Percentiles rank a stretch among this genome's conserved stretches.
Conservation (phyloP, 2,888 invertebrate genomes). For the Matsumyia berberina region DNA sequence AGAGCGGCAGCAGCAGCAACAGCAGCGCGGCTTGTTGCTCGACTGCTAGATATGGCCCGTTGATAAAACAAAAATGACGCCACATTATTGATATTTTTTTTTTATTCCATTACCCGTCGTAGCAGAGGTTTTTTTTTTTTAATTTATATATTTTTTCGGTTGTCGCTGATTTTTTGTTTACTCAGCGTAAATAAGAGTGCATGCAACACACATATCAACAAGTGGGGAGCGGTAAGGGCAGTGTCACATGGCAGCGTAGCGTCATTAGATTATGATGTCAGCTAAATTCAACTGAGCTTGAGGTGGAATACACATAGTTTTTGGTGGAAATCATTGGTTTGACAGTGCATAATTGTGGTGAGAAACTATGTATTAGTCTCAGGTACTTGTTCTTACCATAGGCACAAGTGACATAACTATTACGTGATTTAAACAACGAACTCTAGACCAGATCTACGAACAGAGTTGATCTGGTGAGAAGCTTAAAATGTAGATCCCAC, state of each 20-base stretch:
- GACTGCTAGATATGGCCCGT: slow-evolving; percentile 41
- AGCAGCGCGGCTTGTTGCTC: slow-evolving; percentile 43
- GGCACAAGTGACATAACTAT: no score
- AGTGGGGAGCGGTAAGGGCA: slow-evolving; percentile 37
- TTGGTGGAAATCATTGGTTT: no score
- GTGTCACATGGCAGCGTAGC: slow-evolving; percentile 21
- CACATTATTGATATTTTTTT: slow-evolving; percentile 41
- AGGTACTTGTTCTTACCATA: no score
- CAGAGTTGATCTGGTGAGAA: no score
- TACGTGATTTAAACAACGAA: no score
- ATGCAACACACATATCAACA: slow-evolving; percentile 61
- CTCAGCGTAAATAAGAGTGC: slow-evolving; percentile 61
- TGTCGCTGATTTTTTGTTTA: slow-evolving; percentile 57
- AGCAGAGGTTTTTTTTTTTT: slow-evolving; percentile 13
- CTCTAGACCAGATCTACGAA: no score
- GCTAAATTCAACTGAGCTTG: slow-evolving; percentile 35
- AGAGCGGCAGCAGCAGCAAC: slow-evolving; percentile 39
- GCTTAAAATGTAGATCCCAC: no score
- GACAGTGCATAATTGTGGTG: no score
- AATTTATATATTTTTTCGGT: slow-evolving; percentile 19
- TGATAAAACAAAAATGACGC: slow-evolving; percentile 70
- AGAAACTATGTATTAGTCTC: no score
- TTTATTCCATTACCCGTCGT: slow-evolving; percentile 53
- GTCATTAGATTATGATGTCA: slow-evolving; percentile 61
- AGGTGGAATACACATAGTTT: neutral